Conservation (phyloP, 2,888 invertebrate genomes). For the Drosophila nigritarsus region DNA sequence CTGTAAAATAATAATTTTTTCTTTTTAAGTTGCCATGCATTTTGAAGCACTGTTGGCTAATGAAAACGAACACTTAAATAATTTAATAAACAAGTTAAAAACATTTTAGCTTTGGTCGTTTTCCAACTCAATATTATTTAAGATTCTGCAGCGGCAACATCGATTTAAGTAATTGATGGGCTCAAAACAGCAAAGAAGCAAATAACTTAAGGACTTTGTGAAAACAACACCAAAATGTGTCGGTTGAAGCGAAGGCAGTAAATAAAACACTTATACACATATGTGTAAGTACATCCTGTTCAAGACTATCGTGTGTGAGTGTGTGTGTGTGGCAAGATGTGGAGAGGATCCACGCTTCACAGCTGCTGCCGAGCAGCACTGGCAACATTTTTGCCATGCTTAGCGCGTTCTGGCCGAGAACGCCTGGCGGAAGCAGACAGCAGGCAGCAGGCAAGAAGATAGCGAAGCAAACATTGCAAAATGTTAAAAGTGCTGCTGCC, state of each 20-base stretch:
- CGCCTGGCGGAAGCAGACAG: conserved; percentile 32
- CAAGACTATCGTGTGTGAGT: conserved; percentile 8
- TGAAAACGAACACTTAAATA: no score
- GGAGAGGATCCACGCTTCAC: conserved; percentile 19
- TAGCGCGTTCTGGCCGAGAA: conserved; percentile 26
- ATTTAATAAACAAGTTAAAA: neutral
- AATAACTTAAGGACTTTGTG: conserved; percentile 32
- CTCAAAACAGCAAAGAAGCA: conserved; percentile 12
- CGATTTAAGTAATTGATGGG: conserved; percentile 25
- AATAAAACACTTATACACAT: conserved; percentile 19
- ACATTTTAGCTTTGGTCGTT: neutral
- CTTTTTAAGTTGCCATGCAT: neutral
- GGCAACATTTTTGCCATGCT: conserved; percentile 17
- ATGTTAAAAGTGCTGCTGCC: conserved; percentile 72
- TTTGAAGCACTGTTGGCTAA: neutral
- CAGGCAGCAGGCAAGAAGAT: conserved; percentile 37
- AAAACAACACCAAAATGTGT: conserved; percentile 53
- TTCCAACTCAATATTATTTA: neutral
- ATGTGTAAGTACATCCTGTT: conserved; percentile 17
- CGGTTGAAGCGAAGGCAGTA: conserved; percentile 44
- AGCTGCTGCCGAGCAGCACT: conserved; percentile 4
- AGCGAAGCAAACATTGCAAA: conserved; percentile 63
- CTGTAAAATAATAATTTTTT: neutral
- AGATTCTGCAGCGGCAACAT: neutral
- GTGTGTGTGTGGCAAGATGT: neutral